Evolutionary conservation across 2,888 invertebrate genomes (phyloP).

Genomic region (Globia sparganii): DNA sequence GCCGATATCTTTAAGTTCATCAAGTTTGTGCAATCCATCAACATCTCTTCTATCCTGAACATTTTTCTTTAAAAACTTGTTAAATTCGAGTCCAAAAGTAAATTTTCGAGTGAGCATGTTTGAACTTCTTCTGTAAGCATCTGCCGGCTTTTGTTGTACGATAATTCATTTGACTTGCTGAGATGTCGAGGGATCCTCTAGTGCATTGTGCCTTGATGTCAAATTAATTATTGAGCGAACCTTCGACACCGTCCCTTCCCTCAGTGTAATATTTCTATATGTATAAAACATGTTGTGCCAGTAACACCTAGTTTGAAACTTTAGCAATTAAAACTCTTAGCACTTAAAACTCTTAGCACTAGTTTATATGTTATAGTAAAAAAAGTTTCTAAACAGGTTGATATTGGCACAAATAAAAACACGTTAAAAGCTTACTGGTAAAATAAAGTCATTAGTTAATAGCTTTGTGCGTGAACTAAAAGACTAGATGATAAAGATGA

Average conservation of each 20-base stretch:
- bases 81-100: slow-evolving; percentile 77
- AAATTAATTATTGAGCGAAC: slow-evolving; percentile 79
- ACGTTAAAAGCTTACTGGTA: slow-evolving; percentile 69
- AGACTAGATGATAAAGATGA: slow-evolving; percentile 53
- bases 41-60: slow-evolving; percentile 25
- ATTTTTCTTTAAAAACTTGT: neutral
- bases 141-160: slow-evolving; percentile 74
- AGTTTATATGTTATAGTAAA: neutral
- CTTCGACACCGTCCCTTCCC: slow-evolving; percentile 82
- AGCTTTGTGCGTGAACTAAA: slow-evolving; percentile 70
- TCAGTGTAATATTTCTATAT: slow-evolving; percentile 62
- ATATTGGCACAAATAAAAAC: slow-evolving; percentile 77
- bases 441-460: slow-evolving; percentile 65
- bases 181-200: slow-evolving; percentile 84
- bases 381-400: slow-evolving; percentile 40
- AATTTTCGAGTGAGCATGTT: slow-evolving; percentile 75
- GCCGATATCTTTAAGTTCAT: slow-evolving; percentile 34
- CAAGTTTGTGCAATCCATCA: slow-evolving; percentile 24
- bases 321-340: slow-evolving; percentile 12
- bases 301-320: slow-evolving; percentile 59
- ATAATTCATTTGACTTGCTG: slow-evolving; percentile 90
- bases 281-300: slow-evolving; percentile 66
- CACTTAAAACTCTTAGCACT: slow-evolving; percentile 19
- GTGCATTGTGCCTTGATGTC: slow-evolving; percentile 72
- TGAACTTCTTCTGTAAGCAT: slow-evolving; percentile 65